Evolutionary conservation across 2,113 vertebrate genomes (phyloP), one percentile per base, ranked within the genome.

Genomic region (Xiphophorus couchianus): DNA sequence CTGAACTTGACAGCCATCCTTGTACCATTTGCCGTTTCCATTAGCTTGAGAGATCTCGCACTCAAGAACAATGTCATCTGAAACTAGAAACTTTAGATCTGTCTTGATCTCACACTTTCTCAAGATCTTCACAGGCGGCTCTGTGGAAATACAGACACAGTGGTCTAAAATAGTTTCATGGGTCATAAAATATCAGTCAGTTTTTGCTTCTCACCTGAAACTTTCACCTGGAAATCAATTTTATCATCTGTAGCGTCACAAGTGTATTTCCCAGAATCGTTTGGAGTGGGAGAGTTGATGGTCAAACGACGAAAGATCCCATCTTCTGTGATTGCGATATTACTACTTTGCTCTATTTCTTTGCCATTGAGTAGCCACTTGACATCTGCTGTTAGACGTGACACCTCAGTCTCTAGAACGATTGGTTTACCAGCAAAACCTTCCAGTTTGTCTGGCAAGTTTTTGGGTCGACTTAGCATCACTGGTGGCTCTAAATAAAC

Each of bases 11-110:
- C 95, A 90, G 67, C 95, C 95, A 0, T 97, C 93, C 84, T 98
- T 99, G 94, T 96, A 98, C 97, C 97, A 99, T 76, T 93, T 96
- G 77, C 94, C 80, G 0, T 88, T 86, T 0, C 86, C 92, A 0
- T 90, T 91, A 70, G 89, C 63, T 0, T 93, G 89, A 0, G 96
- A 97, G 75, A 97, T 95, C 67, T 94, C 92, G 76, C 96, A 96
- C 68, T 96, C 95, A 74, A 97, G 81, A 71, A 93, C 93, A 15
- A 96, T 85, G 80, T 97, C 96, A 37, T 96, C 96, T 39, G 93
- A 92, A 62, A 93, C 79, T 61, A 7, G 69, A 63, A 91, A 95
- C 60, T 54, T 87, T 44, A 88, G 74, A 4, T 27, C 71, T 13
- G 89, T 94, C 0, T 81, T 93, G n/a, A 95, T 83, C 61, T 92